Base-by-base conservation (phyloP, 2,797 vertebrate genomes). In the Rhinella marina region DNA sequence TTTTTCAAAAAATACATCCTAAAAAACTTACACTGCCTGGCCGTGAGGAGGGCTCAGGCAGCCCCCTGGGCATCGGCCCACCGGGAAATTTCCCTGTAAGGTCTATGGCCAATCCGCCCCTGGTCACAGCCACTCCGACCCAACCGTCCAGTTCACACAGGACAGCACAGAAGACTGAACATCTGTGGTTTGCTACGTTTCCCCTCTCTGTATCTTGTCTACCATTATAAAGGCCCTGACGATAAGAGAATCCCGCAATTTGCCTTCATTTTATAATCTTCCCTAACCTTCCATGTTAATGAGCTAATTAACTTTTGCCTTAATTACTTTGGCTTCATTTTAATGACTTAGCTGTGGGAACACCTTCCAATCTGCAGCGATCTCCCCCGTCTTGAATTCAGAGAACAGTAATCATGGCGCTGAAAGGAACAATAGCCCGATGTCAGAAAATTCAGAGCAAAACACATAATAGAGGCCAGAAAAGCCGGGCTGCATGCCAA, bases 291-390 rank as follows among this genome's bases (percentile, higher is more conserved):
- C 85, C 78, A 50, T 70, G 50, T 86, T 80, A 86, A 86, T 61
- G 77, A 86, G 77, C 64, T 86, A 72, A 86, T 86, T 86, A 86
- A 70, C 62, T 86, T 86, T 57, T 68, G 23, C 77, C 80, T 86
- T 81, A 86, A 86, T 86, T 86, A 72, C 85, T 80, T 86, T 81
- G 48, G 62, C 77, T 86, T 81, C 50, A 72, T 54, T 86, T 81
- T 86, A 86, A 86, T 86, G 62, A 81, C 85, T 81, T 41, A 86
- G 85, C 77, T 41, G 27, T 81, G 62, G 75, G 76, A 80, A 68
- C 59, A 32, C 73, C 84, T 86, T 61, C 8, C 72, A 77, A 50
- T 59, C 27, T 23, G 70, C 75, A 57, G 68, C 82, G 61, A 59
- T 84, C 54, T 59, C 52, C 54, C 64, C 7, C 14, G 9, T 13